A percentile compares a stretch with the other conserved stretches of the same genome.
Conservation (phyloP, 2,888 invertebrate species). For the Trissolcus japonicus region DNA sequence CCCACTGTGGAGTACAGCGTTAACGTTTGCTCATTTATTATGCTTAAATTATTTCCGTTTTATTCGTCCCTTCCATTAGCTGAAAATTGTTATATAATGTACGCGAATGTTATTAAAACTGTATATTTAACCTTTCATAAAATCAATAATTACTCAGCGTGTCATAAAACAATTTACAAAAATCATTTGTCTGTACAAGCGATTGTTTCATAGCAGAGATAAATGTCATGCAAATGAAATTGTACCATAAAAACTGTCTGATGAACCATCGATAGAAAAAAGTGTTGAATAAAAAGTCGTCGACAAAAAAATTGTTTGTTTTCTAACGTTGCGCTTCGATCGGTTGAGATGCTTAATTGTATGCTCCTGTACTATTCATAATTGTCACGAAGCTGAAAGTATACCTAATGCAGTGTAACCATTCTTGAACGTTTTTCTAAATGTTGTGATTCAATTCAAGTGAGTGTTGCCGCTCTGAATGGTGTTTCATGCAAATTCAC, state of each 20-base stretch:
- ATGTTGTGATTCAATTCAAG: conserved; percentile 53
- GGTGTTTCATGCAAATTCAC: conserved; percentile 54
- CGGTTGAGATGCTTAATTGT: conserved; percentile 25
- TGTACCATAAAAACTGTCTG: too few relatives aligned
- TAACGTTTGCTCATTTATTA: conserved; percentile 74
- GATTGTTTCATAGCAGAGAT: too few relatives aligned
- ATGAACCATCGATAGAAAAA: too few relatives aligned
- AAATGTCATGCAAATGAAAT: too few relatives aligned
- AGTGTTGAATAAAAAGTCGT: too few relatives aligned
- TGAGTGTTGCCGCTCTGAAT: conserved; percentile 52
- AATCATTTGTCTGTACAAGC: neutral
- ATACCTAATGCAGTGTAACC: conserved; percentile 41
- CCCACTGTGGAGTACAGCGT: conserved; percentile 72
- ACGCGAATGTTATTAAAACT: too few relatives aligned
- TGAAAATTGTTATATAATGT: conserved; percentile 67
- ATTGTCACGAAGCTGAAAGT: conserved; percentile 46
- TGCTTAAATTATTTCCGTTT: conserved; percentile 75
- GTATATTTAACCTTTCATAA: too few relatives aligned
- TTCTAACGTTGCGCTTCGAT: neutral
- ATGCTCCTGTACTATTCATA: conserved; percentile 36
- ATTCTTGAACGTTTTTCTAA: conserved; percentile 43
- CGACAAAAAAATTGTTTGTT: too few relatives aligned
- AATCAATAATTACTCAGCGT: too few relatives aligned
- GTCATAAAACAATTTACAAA: neutral
- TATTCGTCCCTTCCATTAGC: conserved; percentile 71